Conservation (phyloP, 2,888 invertebrate species). For the Bellardia bayeri region DNA sequence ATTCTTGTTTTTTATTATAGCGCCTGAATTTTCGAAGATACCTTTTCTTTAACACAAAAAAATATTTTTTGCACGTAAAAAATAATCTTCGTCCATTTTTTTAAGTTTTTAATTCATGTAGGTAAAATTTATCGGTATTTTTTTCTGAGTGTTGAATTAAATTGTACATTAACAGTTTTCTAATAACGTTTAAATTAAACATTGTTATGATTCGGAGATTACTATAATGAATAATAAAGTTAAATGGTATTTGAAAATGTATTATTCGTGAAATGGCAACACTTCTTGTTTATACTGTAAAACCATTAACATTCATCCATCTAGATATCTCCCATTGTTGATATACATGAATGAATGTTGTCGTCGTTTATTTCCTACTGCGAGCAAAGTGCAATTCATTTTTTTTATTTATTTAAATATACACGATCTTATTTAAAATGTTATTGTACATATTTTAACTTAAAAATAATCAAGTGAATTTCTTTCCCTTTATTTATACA, state of each 20-base stretch:
- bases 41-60: too few relatives aligned
- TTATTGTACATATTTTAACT: not conserved
- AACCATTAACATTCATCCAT: not conserved
- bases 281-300: not conserved
- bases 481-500: not conserved
- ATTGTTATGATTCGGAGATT: too few relatives aligned
- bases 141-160: too few relatives aligned
- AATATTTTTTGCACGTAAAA: too few relatives aligned
- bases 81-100: too few relatives aligned
- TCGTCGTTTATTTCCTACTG: not conserved
- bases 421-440: not conserved
- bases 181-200: too few relatives aligned
- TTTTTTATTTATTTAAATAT: not conserved
- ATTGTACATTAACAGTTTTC: too few relatives aligned
- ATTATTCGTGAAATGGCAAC: not conserved
- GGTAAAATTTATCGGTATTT: too few relatives aligned
- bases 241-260: not conserved
- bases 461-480: not conserved
- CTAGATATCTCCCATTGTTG: not conserved
- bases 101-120: too few relatives aligned
- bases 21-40: too few relatives aligned
- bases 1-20: too few relatives aligned
- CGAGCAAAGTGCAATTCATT: not conserved
- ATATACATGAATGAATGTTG: not conserved
- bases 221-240: too few relatives aligned